Base-by-base conservation (phyloP, 2,888 invertebrate species). In the Scaptodrosophila latifasciaeformis region DNA sequence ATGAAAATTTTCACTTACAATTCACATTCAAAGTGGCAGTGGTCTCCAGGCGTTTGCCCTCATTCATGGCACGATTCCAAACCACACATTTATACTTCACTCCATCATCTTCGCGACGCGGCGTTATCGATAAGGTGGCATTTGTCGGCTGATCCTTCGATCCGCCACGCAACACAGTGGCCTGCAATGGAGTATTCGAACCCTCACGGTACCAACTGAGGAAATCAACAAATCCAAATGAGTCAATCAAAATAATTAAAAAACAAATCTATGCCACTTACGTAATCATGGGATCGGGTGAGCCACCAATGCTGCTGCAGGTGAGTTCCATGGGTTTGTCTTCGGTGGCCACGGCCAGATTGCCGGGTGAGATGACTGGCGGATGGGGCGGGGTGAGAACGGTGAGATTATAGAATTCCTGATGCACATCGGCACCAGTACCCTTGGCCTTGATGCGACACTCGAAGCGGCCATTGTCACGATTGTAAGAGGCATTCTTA, bases 381-480 rank as follows among this genome's bases (percentile, higher is more conserved):
- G 92, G 90, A 65, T 93, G 92, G 0, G 96, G 96, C 46, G 92
- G 91, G 30, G 95, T 93, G 54, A 96, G 89, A 53, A 96, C 96
- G 24, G 96, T 96, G 74, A 96, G 89, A 65, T 91, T 90, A 83
- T 95, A 92, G 58, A 91, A 91, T 86, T 96, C 94, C 66, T 93
- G 92, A 88, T 95, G 95, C 71, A 95, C 89, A 85, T 93, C 93
- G 60, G 90, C 90, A 37, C 95, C 95, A 19, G 94, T 94, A 65
- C 93, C 95, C 75, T 90, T 92, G 60, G 91, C 95, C 88, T 92
- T 95, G 81, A 93, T 92, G 77, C 92, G 92, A 87, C 96, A 97
- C 88, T 95, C 96, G 88, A 96, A 97, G 80, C 92, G 91, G 49
- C 96, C 96, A 87, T 96, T 96, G 88, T 96, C 96, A 15, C 94